Base-by-base conservation (phyloP, 2,797 vertebrate species). In the Melanotaenia maccullochi region DNA sequence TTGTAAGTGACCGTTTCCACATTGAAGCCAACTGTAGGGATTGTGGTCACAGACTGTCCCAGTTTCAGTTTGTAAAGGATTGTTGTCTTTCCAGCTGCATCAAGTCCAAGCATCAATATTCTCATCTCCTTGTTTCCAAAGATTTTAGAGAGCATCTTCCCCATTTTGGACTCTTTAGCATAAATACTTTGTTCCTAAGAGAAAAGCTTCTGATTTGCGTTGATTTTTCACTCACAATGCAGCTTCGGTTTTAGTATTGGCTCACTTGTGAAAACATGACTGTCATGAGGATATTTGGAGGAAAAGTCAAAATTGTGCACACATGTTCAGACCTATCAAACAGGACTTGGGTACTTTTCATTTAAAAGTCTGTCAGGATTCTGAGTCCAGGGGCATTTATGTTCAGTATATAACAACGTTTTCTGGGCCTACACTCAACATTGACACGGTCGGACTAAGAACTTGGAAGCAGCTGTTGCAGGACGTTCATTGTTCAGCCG, bases 51-150 rank as follows among this genome's bases (percentile, higher is more conserved):
- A 3, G 98, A 99, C 95, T 99, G 98, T 92, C 98, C 98, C 64
- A 99, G 95, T 96, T 99, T 99, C 85, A 99, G 94, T 94, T 99
- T 99, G 92, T 99, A 99, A 83, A 99, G 96, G 89, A 99, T 99
- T 72, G 98, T 99, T 57, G 98, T 99, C 93, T 99, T 99, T 71
- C 98, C 97, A 20, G 98, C 98, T 14, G 98, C 98, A 85, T 99
- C 98, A 82, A 99, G 94, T 90, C 98, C 98, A 77, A 99, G 93
- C 98, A 99, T 99, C 94, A 99, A 90, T 96, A 99, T 99, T 95
- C 98, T 97, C 98, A 99, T 99, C 93, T 99, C 98, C 95, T 99
- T 99, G 96, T 99, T 99, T 87, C 98, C 98, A 88, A 99, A 99
- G 86, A 99, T 99, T 90, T 99, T 99, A 73, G 98, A 99, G 61